Evolutionary conservation across 2,888 invertebrate species (phyloP).

Genomic region (Drosophila diplacantha): DNA sequence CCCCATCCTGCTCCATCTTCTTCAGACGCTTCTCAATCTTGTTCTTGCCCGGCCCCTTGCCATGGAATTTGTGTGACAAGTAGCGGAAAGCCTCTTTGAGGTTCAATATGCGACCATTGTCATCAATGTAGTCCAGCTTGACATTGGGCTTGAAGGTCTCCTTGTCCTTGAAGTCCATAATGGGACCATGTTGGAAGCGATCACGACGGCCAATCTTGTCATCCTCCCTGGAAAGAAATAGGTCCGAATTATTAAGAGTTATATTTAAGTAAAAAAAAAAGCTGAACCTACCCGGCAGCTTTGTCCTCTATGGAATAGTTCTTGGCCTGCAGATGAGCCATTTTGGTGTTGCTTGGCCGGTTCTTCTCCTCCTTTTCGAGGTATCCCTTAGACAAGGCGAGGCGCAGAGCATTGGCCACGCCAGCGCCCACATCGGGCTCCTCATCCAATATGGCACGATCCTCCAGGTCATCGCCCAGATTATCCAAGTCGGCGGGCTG

Average conservation of each 20-base stretch:
- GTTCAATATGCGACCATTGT: conserved; percentile 93
- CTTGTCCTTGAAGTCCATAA: conserved; percentile 95
- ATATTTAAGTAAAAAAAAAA: background rate
- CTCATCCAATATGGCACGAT: conserved; percentile 84
- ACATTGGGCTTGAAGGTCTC: conserved; percentile 93
- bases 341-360: conserved; percentile 84
- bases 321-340: conserved; percentile 87
- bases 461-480: conserved; percentile 76
- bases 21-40: conserved; percentile 97
- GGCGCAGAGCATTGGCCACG: conserved; percentile 91
- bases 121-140: conserved; percentile 97
- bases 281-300: conserved; percentile 80
- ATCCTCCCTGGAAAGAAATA: conserved; percentile 81
- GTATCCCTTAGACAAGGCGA: conserved; percentile 96
- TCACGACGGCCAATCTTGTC: conserved; percentile 88
- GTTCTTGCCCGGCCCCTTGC: conserved; percentile 99
- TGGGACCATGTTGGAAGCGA: conserved; percentile 87
- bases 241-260: background rate
- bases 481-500: conserved; percentile 79
- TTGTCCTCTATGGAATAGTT: conserved; percentile 90
- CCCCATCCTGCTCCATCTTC: conserved; percentile 94
- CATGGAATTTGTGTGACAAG: conserved; percentile 98
- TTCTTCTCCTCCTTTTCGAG: conserved; percentile 89
- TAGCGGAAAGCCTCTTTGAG: conserved; percentile 98
- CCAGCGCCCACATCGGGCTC: conserved; percentile 96